Evolutionary conservation across 2,113 vertebrate species (phyloP), one percentile per base, ranked within the genome.

Genomic region (Polypterus senegalus): DNA sequence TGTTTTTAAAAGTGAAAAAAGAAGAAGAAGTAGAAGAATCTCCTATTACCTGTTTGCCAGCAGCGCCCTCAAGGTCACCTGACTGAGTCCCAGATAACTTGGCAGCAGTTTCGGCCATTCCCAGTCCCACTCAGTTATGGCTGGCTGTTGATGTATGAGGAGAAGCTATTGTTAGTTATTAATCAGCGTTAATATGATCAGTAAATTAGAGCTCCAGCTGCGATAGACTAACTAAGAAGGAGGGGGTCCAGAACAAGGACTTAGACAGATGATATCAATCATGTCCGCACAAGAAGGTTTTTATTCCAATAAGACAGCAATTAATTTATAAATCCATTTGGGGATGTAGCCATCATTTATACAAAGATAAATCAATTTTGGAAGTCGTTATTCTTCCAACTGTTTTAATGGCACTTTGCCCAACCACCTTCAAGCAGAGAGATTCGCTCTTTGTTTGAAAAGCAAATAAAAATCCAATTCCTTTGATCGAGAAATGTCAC

Each of bases 321-420:
- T 89, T 93, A 89, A 91, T 94, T 91, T 90, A 91, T 89, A 90
- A 89, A 93, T 89, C 87, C 86, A 90, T 89, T 91, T 91, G 82
- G 80, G 81, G 84, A 89, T 88, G 83, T 87, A 89, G 86, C 81
- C 82, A 91, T 89, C 90, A 88, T 85, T 92, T 92, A 91, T 90
- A 86, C 88, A 91, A 90, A 89, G 83, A 91, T 89, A 92, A 89
- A 92, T 89, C 83, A 87, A 84, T 86, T 91, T 92, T 85, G 81
- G 74, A 51, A 88, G 81, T 81, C 64, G 63, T 89, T 92, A 85
- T 83, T 92, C 81, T 86, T 89, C 80, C 74, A 76, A 76, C 71
- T 85, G 72, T 78, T 75, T 64, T 81, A 75, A 78, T 77, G 79
- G 83, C 73, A 81, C 70, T 71, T 74, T 76, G 76, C 81, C 81